Percentiles rank a stretch among this genome's conserved stretches.
phyloP scores from a whole-genome alignment of 2,888 invertebrate species.

The Eupithecia vulgata region DNA sequence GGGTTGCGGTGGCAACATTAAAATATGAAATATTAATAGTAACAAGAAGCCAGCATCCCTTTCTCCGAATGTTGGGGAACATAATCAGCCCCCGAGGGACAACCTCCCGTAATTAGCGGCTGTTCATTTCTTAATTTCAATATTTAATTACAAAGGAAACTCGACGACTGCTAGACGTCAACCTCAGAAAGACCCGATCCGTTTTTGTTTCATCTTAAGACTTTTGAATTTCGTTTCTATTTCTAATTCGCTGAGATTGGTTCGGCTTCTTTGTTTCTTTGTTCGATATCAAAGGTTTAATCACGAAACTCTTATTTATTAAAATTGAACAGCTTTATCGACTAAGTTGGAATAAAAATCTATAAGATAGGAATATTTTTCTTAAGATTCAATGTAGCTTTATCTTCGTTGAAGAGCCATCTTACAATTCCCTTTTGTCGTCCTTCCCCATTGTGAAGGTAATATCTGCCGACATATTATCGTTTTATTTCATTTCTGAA shows the following conservation, averaged over 20 bases:
- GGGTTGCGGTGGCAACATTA: slow-evolving; percentile 58
- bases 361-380: slow-evolving; percentile 25
- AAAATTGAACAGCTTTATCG: slow-evolving; percentile 37
- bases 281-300: slow-evolving; percentile 69
- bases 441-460: slow-evolving; percentile 68
- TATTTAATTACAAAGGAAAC: slow-evolving; percentile 85
- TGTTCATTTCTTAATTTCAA: slow-evolving; percentile 86
- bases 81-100: slow-evolving; percentile 83
- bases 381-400: slow-evolving; percentile 64
- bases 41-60: slow-evolving; percentile 75
- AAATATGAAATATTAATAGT: slow-evolving; percentile 79
- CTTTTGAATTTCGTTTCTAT: slow-evolving; percentile 72
- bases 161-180: slow-evolving; percentile 83
- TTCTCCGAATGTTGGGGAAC: slow-evolving; percentile 75
- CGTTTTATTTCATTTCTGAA: slow-evolving; percentile 75
- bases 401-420: slow-evolving; percentile 66
- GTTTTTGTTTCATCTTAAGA: slow-evolving; percentile 80
- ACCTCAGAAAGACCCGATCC: slow-evolving; percentile 78
- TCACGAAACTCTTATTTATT: slow-evolving; percentile 39
- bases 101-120: slow-evolving; percentile 84
- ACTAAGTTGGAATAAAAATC: slow-evolving; percentile 39
- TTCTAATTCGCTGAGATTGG: slow-evolving; percentile 65
- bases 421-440: slow-evolving; percentile 74
- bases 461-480: slow-evolving; percentile 73
- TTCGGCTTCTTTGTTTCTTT: slow-evolving; percentile 72